A percentile compares a stretch with the other conserved stretches of the same genome.
Evolutionary conservation across 2,113 vertebrate genomes (phyloP).

Genomic region (Empidonax traillii): DNA sequence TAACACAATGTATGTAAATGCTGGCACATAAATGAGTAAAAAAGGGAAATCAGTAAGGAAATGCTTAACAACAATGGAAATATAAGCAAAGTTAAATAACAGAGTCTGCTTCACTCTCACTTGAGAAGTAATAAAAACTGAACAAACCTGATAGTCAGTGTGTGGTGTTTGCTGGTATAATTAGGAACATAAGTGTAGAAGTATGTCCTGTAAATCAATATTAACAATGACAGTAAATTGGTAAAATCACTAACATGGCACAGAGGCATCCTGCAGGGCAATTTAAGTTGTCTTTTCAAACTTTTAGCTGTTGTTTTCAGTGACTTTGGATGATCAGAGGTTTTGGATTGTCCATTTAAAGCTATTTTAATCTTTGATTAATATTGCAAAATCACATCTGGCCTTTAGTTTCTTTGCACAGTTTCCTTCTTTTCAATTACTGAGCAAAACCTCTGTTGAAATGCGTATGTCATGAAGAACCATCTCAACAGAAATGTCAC

Average conservation of each 20-base stretch:
- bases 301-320: neutral
- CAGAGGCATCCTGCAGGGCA: neutral
- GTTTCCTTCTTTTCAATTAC: neutral
- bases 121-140: neutral
- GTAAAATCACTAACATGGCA: neutral
- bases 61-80: neutral
- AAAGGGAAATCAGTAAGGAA: neutral
- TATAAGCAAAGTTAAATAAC: neutral
- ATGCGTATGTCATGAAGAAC: accelerated
- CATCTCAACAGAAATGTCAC: neutral
- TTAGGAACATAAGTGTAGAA: neutral
- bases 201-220: neutral
- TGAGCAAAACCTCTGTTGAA: neutral
- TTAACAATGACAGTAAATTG: neutral
- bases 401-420: neutral
- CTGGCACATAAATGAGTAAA: neutral
- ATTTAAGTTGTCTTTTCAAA: neutral
- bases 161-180: neutral
- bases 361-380: neutral
- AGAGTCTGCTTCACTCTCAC: neutral
- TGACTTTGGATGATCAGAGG: neutral
- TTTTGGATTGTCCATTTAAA: neutral
- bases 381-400: neutral
- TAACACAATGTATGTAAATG: neutral
- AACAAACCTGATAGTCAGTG: neutral